Conservation (phyloP, 2,797 vertebrate genomes). For the Paguma larvata region DNA sequence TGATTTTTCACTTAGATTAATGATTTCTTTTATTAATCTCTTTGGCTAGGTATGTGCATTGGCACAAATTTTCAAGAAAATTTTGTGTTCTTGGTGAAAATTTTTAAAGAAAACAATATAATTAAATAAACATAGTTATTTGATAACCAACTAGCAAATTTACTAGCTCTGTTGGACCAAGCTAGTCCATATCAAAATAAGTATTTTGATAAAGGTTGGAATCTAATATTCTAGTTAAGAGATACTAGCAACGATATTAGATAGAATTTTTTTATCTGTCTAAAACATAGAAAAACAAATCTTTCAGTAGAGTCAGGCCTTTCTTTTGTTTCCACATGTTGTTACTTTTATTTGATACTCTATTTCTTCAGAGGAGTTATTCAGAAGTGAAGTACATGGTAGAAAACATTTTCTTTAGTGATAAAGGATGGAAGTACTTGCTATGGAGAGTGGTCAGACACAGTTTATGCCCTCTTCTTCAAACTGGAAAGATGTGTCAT, state of each 20-base stretch:
- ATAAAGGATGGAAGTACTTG: neutral
- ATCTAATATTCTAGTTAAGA: constrained; percentile 48
- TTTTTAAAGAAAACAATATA: neutral
- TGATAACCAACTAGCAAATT: neutral
- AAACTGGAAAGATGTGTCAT: neutral
- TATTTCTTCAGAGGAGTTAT: neutral
- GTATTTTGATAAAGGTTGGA: neutral
- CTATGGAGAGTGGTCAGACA: neutral
- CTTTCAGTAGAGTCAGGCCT: neutral
- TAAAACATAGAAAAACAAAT: neutral
- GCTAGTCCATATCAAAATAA: neutral
- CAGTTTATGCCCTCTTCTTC: neutral
- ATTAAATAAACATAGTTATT: neutral
- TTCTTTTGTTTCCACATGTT: neutral
- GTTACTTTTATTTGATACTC: neutral
- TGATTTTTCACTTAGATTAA: constrained; percentile 13
- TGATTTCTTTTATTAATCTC: neutral
- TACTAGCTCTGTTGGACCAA: neutral
- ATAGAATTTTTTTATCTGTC: constrained; percentile 7
- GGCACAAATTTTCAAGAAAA: neutral
- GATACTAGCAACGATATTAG: constrained; percentile 43
- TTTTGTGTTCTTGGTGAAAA: neutral
- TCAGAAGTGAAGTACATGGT: neutral
- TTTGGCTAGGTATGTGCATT: neutral
- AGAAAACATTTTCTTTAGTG: neutral